phyloP scores from a whole-genome alignment of 2,888 invertebrate species.

The Lasius fuliginosus region DNA sequence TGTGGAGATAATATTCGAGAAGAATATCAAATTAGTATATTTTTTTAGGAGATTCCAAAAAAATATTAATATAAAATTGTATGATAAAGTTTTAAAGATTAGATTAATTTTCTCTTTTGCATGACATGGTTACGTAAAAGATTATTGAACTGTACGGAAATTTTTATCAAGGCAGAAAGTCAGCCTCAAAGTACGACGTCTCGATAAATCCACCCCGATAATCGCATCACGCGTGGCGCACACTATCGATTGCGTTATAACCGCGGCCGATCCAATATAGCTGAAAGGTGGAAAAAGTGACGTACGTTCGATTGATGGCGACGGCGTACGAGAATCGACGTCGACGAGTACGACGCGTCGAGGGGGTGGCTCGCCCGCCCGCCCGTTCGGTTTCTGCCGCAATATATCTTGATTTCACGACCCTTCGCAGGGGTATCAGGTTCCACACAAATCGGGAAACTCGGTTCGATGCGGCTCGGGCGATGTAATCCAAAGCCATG shows the following conservation, averaged over 20 bases:
- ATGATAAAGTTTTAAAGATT: background rate
- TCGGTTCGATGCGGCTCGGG: constrained; percentile 67
- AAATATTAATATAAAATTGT: background rate
- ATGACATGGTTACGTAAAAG: background rate
- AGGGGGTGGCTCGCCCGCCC: constrained; percentile 34
- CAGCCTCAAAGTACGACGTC: background rate
- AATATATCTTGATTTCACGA: constrained; percentile 86
- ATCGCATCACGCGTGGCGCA: background rate
- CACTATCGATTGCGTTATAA: constrained; percentile 34
- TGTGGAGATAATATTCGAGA: background rate
- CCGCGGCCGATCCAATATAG: constrained; percentile 44
- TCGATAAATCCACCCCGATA: constrained; percentile 4
- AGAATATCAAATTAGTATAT: background rate
- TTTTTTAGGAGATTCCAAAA: background rate
- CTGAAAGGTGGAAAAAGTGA: constrained; percentile 48
- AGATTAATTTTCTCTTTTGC: background rate
- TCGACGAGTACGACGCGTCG: constrained; percentile 40
- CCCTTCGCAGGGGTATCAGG: constrained; percentile 85
- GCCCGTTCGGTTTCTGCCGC: constrained; percentile 61
- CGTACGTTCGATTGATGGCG: constrained; percentile 46
- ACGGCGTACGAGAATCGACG: constrained; percentile 44
- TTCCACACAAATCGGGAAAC: constrained; percentile 86
- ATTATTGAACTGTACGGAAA: background rate
- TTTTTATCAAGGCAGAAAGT: constrained; percentile 9
- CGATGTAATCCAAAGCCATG: constrained; percentile 78